Conservation (phyloP, 2,888 invertebrate genomes). For the Cynaeus angustus region DNA sequence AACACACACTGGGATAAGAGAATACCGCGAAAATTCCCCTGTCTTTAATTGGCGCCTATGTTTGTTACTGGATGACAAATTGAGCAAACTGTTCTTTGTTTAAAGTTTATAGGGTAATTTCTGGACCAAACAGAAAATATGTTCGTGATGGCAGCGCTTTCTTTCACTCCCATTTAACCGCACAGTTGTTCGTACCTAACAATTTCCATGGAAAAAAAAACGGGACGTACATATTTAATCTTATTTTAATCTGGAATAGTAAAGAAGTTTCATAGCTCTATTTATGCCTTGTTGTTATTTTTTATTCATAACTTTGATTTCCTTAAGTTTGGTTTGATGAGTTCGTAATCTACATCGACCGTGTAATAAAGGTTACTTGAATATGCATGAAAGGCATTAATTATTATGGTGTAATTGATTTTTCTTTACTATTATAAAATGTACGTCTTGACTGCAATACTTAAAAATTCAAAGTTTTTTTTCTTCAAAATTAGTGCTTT, state of each 20-base stretch:
- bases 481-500: not conserved
- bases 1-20: slow-evolving; percentile 7
- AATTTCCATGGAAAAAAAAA: slow-evolving; percentile 30
- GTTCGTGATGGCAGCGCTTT: slow-evolving; percentile 48
- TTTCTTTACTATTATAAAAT: slow-evolving; percentile 2
- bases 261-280: not conserved
- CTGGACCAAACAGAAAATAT: slow-evolving; percentile 31
- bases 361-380: not conserved
- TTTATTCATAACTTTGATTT: slow-evolving; percentile 14
- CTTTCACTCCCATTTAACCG: slow-evolving; percentile 46
- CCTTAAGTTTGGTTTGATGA: not conserved
- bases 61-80: slow-evolving; percentile 31
- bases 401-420: slow-evolving; percentile 3
- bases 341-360: slow-evolving; percentile 1
- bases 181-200: slow-evolving; percentile 33
- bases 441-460: not conserved
- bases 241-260: not conserved
- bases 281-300: too few species aligned
- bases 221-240: not conserved
- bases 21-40: slow-evolving; percentile 4
- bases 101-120: slow-evolving; percentile 35
- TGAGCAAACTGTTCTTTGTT: slow-evolving; percentile 39
- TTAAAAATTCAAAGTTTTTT: not conserved
- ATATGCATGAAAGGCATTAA: slow-evolving; percentile 4
- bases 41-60: slow-evolving; percentile 6